Evolutionary conservation across 30 jellyfish, hydroid and myxozoan species (phyloP).

Genomic region (Phacellophora camtschatica): DNA sequence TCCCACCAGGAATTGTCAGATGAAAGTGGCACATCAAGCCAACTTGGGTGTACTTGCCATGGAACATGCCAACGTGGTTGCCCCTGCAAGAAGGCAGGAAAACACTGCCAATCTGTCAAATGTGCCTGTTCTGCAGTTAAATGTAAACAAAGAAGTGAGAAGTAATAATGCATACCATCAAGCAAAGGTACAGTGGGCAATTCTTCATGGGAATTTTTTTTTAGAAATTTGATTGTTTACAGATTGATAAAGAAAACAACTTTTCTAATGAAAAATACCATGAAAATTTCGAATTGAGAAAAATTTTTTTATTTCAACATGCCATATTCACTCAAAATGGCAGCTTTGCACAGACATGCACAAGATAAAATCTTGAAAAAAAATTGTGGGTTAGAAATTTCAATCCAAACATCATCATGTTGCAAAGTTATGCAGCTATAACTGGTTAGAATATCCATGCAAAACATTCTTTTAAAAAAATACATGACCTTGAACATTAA

Average conservation of each 20-base stretch:
- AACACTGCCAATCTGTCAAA: too few relatives aligned
- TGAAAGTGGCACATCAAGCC: too few relatives aligned
- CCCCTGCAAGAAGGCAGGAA: too few relatives aligned
- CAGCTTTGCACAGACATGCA: background rate
- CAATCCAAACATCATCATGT: background rate
- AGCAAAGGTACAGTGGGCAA: background rate
- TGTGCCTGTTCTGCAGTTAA: too few relatives aligned
- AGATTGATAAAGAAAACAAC: background rate
- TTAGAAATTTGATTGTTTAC: background rate
- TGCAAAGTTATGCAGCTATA: background rate
- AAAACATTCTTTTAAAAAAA: background rate
- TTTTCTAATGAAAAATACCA: background rate
- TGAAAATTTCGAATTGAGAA: background rate
- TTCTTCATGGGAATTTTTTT: background rate
- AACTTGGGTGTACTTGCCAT: too few relatives aligned
- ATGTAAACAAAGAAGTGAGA: too few relatives aligned
- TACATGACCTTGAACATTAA: background rate
- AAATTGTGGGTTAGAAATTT: background rate
- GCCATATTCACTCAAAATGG: background rate
- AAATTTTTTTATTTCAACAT: background rate
- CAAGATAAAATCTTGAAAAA: background rate
- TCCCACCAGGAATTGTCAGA: too few relatives aligned
- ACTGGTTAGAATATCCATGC: background rate
- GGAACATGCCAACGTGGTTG: too few relatives aligned
- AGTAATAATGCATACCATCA: too few relatives aligned